These are phyloP conservation scores for Euphydryas editha DNA, from an alignment of 2,888 invertebrate genomes.

Conservation along the genomic window DNA sequence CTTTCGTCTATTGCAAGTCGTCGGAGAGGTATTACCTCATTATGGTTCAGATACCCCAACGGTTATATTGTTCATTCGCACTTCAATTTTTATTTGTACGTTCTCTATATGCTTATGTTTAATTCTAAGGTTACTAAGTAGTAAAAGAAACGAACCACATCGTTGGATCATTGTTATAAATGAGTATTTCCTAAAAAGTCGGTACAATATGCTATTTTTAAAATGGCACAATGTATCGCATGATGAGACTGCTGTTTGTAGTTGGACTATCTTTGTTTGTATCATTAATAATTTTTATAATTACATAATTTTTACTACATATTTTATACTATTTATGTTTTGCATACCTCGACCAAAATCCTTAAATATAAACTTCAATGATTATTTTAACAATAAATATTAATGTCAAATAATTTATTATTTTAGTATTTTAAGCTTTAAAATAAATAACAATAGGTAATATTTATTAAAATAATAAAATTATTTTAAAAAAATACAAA, in stretches of 20 bases:
- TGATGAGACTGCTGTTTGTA: conserved; percentile 28
- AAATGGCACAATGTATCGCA: conserved; percentile 43
- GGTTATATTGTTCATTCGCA: conserved; percentile 54
- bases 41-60: conserved; percentile 48
- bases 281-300: conserved; percentile 46
- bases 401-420: too few species aligned
- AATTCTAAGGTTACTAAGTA: conserved; percentile 44
- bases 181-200: conserved; percentile 44
- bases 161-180: conserved; percentile 47
- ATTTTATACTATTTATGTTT: conserved; percentile 46
- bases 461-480: too few species aligned
- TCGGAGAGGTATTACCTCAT: conserved; percentile 50
- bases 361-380: background rate
- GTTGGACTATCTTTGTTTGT: conserved; percentile 53
- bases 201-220: conserved; percentile 47
- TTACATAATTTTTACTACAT: conserved; percentile 37
- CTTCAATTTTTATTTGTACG: conserved; percentile 51
- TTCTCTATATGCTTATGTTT: conserved; percentile 48
- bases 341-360: conserved; percentile 49
- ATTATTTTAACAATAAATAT: too few species aligned
- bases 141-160: conserved; percentile 42
- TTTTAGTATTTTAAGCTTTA: too few species aligned
- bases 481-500: too few species aligned
- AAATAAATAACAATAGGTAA: too few species aligned
- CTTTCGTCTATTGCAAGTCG: conserved; percentile 46